phyloP scores from a whole-genome alignment of 92 coral and sea anemone genomes.

The Parazoanthus atlanticus region DNA sequence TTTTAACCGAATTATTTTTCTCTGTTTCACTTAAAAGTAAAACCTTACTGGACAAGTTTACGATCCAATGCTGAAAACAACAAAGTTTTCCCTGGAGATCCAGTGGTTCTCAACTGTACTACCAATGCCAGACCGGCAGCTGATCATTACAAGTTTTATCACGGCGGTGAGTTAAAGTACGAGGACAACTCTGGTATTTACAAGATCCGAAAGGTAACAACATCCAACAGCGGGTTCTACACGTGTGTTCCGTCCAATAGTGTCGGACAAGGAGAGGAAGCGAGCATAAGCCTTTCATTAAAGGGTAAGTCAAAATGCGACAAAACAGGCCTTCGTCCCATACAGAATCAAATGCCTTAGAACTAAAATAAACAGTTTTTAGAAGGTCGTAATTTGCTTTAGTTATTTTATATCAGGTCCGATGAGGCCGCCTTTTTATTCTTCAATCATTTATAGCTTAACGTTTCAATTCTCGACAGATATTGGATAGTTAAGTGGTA shows the following conservation, averaged over 20 bases:
- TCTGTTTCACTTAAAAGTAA: background rate
- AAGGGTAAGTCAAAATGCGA: no score
- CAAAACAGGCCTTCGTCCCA: no score
- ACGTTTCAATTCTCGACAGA: no score
- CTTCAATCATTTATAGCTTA: no score
- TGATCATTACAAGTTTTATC: background rate
- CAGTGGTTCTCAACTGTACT: background rate
- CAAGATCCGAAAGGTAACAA: background rate
- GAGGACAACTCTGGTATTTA: background rate
- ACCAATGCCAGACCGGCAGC: background rate
- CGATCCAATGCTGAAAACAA: background rate
- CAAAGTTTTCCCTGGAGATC: background rate
- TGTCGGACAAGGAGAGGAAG: background rate
- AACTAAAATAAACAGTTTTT: no score
- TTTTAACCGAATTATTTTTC: background rate
- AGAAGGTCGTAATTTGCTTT: no score
- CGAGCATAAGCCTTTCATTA: background rate
- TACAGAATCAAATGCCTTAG: no score
- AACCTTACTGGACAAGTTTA: background rate
- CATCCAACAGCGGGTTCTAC: background rate
- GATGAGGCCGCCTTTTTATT: no score
- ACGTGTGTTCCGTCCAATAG: slow-evolving; percentile 1
- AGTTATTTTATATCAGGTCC: no score
- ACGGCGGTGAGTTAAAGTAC: background rate
- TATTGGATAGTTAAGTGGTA: no score